Base-by-base conservation (phyloP, 2,797 vertebrate genomes). In the Falco concolor region DNA sequence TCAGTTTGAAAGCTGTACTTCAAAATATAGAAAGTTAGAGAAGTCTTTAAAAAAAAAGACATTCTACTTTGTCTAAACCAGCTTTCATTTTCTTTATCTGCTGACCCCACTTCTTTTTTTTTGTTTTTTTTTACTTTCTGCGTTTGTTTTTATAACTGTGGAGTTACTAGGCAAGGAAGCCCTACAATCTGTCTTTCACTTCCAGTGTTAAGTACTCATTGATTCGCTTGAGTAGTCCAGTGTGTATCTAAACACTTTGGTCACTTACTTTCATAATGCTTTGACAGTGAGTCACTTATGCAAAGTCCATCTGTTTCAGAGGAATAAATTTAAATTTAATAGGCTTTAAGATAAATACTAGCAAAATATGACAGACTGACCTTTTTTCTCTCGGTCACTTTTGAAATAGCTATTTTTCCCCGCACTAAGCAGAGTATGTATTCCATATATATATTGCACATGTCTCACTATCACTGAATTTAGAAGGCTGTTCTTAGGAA, bases 361-460 rank as follows among this genome's bases (percentile, higher is more conserved):
- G 32, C 32, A 75, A 89, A 85, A 90, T 84, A 34, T 91, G 87
- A 94, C 77, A 90, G 88, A 52, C 16, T 91, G 69, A 96, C 70
- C 59, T 96, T 95, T 96, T 80, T 80, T 36, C 12, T 88, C 52
- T 68, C 44, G 68, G 63, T 56, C 65, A 53, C 57, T 96, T 96
- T 80, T 30, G 84, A 74, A 90, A 81, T 13, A 67, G 72, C 42
- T 96, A 3, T 63, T 93, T 90, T 86, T 50, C 75, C 67, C 18
- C n/a, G 76, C 32, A 16, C n/a, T 42, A 83, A 84, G 65, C 38
- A 49, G 52, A 42, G 17, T 47, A 4, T 18, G 25, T 76, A 8
- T 89, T 85, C 40, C 36, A 40, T 61, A 47, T 8, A 30, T 7
- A 30, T 8, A n/a, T 22, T 61, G 38, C 38, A 44, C 16, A 5